Percentiles rank a stretch among this genome's conserved stretches.
These are phyloP conservation scores for Protophormia terraenovae DNA, from an alignment of 2,888 invertebrate species.

Conservation along the genomic window DNA sequence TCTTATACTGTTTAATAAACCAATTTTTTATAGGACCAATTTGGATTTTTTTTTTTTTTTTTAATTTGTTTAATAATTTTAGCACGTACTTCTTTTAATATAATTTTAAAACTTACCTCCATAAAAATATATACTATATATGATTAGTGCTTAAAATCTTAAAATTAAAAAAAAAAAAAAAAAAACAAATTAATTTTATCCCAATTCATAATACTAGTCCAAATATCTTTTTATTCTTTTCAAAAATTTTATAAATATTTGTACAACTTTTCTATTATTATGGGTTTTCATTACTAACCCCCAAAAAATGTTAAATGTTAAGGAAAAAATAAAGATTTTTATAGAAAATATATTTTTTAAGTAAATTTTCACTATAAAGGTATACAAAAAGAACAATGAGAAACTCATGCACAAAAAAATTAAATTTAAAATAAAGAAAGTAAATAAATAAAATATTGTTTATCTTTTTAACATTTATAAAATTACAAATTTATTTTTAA, in stretches of 20 bases:
- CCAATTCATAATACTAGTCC: background rate
- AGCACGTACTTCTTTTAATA: no score
- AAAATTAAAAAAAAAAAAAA: background rate
- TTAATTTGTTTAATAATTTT: no score
- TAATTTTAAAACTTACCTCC: no score
- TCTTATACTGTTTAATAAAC: no score
- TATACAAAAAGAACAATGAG: background rate
- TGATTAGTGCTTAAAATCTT: background rate
- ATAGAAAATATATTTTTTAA: background rate
- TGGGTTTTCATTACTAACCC: background rate
- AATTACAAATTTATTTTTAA: background rate
- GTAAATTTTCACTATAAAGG: background rate
- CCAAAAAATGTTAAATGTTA: background rate
- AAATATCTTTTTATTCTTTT: background rate
- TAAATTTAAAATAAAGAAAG: constrained; percentile 6
- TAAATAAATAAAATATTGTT: constrained; percentile 3
- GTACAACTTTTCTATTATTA: background rate
- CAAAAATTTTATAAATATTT: background rate
- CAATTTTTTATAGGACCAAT: no score
- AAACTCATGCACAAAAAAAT: background rate
- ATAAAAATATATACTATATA: no score
- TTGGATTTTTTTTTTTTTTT: no score
- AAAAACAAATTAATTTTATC: background rate
- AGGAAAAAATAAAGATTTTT: background rate
- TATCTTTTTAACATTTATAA: background rate